These are phyloP conservation scores for Leptopilina boulardi DNA, from an alignment of 1,140 invertebrate genomes.

Conservation along the genomic window DNA sequence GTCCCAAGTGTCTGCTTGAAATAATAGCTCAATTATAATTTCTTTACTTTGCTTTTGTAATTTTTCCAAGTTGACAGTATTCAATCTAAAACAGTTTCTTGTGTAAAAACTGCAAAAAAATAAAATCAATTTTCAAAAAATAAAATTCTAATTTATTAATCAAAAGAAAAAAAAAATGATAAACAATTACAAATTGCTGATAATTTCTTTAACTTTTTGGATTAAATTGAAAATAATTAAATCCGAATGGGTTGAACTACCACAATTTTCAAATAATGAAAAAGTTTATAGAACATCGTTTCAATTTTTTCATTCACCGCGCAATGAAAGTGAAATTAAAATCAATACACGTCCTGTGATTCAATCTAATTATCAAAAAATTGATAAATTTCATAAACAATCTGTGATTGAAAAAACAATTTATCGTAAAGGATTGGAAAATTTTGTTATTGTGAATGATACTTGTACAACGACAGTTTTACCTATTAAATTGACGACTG, in stretches of 20 bases:
- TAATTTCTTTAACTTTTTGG: background rate
- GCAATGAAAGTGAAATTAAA: background rate
- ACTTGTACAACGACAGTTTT: background rate
- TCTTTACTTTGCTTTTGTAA: background rate
- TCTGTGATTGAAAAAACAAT: background rate
- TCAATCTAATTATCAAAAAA: background rate
- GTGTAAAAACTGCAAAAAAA: background rate
- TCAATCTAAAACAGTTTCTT: background rate
- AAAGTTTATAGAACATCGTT: background rate
- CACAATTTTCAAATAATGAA: slow-evolving; percentile 2
- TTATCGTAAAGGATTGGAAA: background rate
- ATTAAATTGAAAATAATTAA: background rate
- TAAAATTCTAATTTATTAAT: no score
- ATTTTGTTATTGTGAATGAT: background rate
- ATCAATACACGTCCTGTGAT: background rate
- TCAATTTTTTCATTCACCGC: background rate
- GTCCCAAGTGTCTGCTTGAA: background rate
- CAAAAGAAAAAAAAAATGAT: no score
- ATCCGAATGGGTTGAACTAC: background rate
- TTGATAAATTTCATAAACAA: background rate
- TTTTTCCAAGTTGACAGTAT: background rate
- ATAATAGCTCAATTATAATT: background rate
- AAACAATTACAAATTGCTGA: background rate
- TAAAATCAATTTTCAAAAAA: background rate
- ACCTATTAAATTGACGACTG: background rate